Evolutionary conservation across 2,888 invertebrate species (phyloP).

Genomic region (Callinectes sapidus): DNA sequence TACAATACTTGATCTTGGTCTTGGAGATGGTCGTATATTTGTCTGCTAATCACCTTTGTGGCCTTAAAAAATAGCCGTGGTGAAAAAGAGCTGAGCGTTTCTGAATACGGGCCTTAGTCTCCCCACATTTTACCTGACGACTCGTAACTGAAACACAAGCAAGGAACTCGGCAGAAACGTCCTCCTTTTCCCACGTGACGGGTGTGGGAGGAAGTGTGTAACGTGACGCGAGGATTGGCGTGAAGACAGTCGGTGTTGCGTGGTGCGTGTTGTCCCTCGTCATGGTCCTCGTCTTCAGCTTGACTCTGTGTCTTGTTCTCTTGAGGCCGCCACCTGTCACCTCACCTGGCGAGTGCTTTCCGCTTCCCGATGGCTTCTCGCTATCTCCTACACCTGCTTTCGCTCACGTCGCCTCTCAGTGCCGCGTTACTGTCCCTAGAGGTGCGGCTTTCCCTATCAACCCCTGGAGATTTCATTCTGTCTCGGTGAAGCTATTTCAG

Average conservation of each 20-base stretch:
- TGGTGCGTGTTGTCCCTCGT: not conserved
- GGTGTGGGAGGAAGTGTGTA: not conserved
- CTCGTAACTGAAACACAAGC: no score
- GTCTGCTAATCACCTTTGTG: no score
- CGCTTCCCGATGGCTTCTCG: not conserved
- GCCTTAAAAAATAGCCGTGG: no score
- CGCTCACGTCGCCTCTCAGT: not conserved
- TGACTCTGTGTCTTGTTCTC: not conserved
- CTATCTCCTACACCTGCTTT: constrained; percentile 2
- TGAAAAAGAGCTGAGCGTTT: no score
- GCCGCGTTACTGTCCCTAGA: not conserved
- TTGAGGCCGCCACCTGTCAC: not conserved
- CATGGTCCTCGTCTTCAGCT: not conserved
- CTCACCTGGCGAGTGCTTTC: constrained; percentile 1
- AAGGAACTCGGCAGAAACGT: no score
- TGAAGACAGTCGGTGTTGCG: not conserved
- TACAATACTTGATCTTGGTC: no score
- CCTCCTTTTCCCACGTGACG: not conserved
- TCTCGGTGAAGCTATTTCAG: constrained; percentile 8
- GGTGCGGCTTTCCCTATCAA: constrained; percentile 17
- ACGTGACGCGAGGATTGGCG: not conserved
- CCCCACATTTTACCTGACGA: no score
- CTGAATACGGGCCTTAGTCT: no score
- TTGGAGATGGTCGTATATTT: no score
- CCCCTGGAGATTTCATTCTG: not conserved